Evolutionary conservation across 2,113 vertebrate genomes (phyloP), one percentile per base, ranked within the genome.

Genomic region (Pseudolaguvia tuberculata): DNA sequence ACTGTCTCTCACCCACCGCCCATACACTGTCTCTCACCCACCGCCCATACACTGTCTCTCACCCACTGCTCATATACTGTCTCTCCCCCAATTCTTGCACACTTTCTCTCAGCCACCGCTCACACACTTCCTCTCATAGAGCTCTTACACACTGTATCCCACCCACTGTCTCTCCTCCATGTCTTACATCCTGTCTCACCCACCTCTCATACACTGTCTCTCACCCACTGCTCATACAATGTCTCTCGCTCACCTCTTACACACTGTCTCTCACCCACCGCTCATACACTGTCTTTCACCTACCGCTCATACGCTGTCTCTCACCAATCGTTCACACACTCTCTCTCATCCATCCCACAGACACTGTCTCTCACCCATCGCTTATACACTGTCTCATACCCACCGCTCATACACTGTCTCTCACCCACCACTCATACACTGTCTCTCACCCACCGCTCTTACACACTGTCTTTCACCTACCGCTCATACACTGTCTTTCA

Each of bases 141-240:
- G n/a, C n/a, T n/a, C n/a, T n/a, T n/a, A n/a, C n/a, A n/a, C n/a
- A 52, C 47, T 48, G 47, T 48, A 4, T 17, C 15, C n/a, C n/a
- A n/a, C n/a, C n/a, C 62, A 68, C 76, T 82, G 62, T 70, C 57
- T 45, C 50, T 50, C 58, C 39, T 35, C 21, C 31, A 52, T 42
- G 25, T 50, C 58, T 53, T 20, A n/a, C 51, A 7, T 20, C n/a
- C 51, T 58, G 51, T 70, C 66, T n/a, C 20, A 53, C 20, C 7
- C 18, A 9, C 17, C 51, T 53, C 8, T 72, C 75, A 81, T 61
- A 71, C 35, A 25, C 31, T 39, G 17, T 1, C 51, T 53, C 51
- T 6, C 20, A 20, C 0, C 78, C 55, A 13, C 72, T 80, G 35
- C 84, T 81, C 68, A 21, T n/a, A 52, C 80, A 87, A 83, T 89